A percentile compares a stretch with the other conserved stretches of the same genome.
phyloP scores from a whole-genome alignment of 1,140 invertebrate species.

The Drosophila nigromelanica region DNA sequence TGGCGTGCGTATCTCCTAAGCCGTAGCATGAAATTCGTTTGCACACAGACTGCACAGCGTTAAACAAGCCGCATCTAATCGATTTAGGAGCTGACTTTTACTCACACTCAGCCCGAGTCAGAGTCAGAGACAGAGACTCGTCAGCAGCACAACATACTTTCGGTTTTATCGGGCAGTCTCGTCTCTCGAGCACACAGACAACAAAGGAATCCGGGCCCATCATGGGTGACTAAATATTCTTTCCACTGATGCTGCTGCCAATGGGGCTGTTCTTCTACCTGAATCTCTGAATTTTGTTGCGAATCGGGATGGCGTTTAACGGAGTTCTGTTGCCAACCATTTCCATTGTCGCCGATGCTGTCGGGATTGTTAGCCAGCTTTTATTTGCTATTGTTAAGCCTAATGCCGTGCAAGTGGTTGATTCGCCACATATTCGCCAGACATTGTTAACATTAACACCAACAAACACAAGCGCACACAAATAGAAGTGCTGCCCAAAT shows the following conservation, averaged over 20 bases:
- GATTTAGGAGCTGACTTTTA: conserved; percentile 48
- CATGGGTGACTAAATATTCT: conserved; percentile 6
- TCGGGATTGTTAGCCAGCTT: background rate
- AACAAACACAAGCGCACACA: background rate
- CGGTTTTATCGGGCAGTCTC: conserved; percentile 1
- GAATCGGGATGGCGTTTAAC: conserved; percentile 8
- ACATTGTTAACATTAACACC: conserved; percentile 1
- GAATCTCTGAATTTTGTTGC: background rate
- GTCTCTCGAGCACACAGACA: background rate
- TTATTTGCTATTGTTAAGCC: conserved; percentile 36
- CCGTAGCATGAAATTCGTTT: conserved; percentile 65
- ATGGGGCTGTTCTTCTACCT: background rate
- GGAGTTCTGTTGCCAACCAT: background rate
- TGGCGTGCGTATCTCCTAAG: conserved; percentile 53
- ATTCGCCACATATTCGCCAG: conserved; percentile 16
- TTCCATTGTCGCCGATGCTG: conserved; percentile 2
- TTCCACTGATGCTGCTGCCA: background rate
- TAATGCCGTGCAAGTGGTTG: conserved; percentile 63
- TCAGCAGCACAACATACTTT: conserved; percentile 13
- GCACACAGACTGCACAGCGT: conserved; percentile 45
- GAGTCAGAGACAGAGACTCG: conserved; percentile 19
- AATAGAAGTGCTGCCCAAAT: background rate
- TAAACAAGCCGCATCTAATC: conserved; percentile 74
- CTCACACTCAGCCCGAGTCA: conserved; percentile 1
- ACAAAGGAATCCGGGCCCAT: conserved; percentile 40